Evolutionary conservation across 2,888 invertebrate genomes (phyloP).

Genomic region (Erpobdella octoculata): DNA sequence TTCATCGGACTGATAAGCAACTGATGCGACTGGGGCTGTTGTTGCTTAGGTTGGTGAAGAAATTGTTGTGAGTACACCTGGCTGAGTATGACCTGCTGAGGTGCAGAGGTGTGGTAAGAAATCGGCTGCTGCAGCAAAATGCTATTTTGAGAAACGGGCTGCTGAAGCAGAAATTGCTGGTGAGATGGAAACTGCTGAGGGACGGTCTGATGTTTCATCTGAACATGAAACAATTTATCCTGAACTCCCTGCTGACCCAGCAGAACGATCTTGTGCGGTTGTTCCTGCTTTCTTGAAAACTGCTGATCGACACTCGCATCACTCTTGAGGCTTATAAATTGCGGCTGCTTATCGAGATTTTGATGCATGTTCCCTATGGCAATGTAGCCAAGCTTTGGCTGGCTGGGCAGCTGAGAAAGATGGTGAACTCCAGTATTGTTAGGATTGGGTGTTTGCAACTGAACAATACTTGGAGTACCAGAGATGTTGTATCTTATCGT

Average conservation of each 20-base stretch:
- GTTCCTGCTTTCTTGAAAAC: background rate
- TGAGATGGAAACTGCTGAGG: background rate
- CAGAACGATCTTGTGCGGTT: background rate
- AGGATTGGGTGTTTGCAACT: background rate
- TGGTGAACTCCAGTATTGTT: too few relatives aligned
- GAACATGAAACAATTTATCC: background rate
- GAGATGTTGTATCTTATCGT: too few relatives aligned
- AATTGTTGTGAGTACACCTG: background rate
- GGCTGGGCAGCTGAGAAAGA: background rate
- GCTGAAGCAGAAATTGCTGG: background rate
- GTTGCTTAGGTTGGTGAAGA: background rate
- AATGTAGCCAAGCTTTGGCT: background rate
- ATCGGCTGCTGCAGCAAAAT: background rate
- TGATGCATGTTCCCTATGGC: background rate
- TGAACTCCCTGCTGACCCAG: background rate
- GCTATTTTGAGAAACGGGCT: conserved; percentile 3
- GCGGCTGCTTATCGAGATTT: background rate
- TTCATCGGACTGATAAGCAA: background rate
- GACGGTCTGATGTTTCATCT: background rate
- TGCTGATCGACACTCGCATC: background rate
- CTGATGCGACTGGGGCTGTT: background rate
- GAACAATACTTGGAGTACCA: background rate
- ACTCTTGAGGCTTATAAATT: background rate
- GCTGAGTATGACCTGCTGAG: conserved; percentile 2
- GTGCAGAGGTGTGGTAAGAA: background rate